phyloP scores from a whole-genome alignment of 2,888 invertebrate species.

The Ditylenchus weischeri region DNA sequence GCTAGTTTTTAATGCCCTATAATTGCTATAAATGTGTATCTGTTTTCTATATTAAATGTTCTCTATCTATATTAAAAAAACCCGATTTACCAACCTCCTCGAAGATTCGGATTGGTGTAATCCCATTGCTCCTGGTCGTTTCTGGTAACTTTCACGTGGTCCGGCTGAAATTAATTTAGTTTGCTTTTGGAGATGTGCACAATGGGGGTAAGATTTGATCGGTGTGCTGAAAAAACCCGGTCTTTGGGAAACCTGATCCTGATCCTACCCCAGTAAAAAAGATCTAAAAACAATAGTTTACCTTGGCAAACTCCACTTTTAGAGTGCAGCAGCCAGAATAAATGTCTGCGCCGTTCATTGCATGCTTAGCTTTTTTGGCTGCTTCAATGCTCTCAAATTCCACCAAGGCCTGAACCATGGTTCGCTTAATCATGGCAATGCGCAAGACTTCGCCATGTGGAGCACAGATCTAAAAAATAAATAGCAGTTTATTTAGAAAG shows the following conservation, averaged over 20 bases:
- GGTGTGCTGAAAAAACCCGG: too few relatives aligned
- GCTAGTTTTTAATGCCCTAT: too few relatives aligned
- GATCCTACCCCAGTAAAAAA: not conserved
- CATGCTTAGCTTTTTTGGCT: slow-evolving; percentile 86
- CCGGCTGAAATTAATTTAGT: slow-evolving; percentile 42
- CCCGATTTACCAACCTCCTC: not conserved
- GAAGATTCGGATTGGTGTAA: slow-evolving; percentile 34
- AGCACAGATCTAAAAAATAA: slow-evolving; percentile 74
- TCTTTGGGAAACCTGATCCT: too few relatives aligned
- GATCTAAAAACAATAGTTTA: slow-evolving; percentile 61
- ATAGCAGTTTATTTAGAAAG: not conserved
- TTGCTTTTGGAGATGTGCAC: too few relatives aligned
- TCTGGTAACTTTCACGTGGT: slow-evolving; percentile 47
- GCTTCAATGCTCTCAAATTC: slow-evolving; percentile 86
- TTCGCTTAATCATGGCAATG: slow-evolving; percentile 73
- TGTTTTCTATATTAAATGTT: too few relatives aligned
- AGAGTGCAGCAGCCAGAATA: slow-evolving; percentile 98
- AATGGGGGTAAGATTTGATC: too few relatives aligned
- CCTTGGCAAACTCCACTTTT: slow-evolving; percentile 98
- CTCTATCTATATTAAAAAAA: too few relatives aligned
- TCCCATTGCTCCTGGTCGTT: slow-evolving; percentile 55
- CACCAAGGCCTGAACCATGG: slow-evolving; percentile 46
- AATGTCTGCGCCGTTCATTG: slow-evolving; percentile 94
- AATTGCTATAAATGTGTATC: not conserved
- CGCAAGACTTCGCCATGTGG: slow-evolving; percentile 90